These are phyloP conservation scores for Clepsis dumicolana DNA, from an alignment of 2,888 invertebrate genomes.

Conservation along the genomic window DNA sequence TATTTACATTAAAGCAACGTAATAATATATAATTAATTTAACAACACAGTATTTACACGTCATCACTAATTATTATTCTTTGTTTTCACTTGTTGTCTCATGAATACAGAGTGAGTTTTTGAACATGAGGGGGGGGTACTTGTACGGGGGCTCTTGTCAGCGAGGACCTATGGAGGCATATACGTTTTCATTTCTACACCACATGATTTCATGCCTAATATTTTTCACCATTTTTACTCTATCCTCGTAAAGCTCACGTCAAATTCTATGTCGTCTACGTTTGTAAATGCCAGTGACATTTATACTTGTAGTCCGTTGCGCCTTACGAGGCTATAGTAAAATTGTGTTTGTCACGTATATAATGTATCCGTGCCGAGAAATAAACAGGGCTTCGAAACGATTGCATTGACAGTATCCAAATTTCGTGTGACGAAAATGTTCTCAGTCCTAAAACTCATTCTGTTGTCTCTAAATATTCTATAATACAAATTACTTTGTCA, in stretches of 20 bases:
- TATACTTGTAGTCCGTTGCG: no score
- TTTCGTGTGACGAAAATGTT: constrained; percentile 2
- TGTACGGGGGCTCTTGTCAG: background rate
- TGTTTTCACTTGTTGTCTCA: constrained; percentile 63
- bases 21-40: constrained; percentile 77
- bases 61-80: constrained; percentile 65
- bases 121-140: constrained; percentile 3
- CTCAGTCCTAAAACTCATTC: constrained; percentile 39
- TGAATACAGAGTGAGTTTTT: constrained; percentile 48
- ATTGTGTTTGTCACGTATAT: constrained; percentile 8
- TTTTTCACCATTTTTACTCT: background rate
- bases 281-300: no score
- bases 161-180: no score
- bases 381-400: background rate
- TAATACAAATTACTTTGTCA: constrained; percentile 84
- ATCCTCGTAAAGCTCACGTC: background rate
- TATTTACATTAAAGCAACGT: constrained; percentile 84
- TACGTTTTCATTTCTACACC: background rate
- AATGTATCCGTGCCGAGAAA: background rate
- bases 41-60: constrained; percentile 82
- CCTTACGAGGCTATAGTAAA: background rate
- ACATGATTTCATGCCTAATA: background rate
- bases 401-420: background rate
- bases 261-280: background rate
- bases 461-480: constrained; percentile 56